Base-by-base conservation (phyloP, 2,113 vertebrate species). In the Silurus asotus region DNA sequence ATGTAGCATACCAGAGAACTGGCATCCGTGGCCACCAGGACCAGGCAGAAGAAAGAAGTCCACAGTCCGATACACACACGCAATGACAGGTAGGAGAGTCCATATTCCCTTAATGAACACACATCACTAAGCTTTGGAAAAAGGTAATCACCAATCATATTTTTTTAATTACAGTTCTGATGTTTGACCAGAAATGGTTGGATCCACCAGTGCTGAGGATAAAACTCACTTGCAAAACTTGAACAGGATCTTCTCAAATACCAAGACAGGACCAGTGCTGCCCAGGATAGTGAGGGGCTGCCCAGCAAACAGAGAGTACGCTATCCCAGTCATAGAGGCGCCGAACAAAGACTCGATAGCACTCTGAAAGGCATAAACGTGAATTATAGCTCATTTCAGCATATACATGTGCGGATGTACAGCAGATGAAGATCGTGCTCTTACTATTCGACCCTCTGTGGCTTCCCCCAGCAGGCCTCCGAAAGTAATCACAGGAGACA, bases 401-500 rank as follows among this genome's bases (percentile, higher is more conserved):
- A 55, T 15, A 58, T 25, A 19, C 9, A 20, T 82, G 53, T 17
- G 48, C 58, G 48, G 2, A 20, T 48, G 13, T 61, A 61, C 2
- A 80, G 56, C 17, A 48, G 5, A 80, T 48, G 19, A 61, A 37
- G 9, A 79, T 10, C 59, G 20, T 28, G 80, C 58, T 94, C 97
- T 95, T 97, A 99, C 98, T 96, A 99, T 98, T 84, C 97, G 96
- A 85, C 97, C 97, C 94, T 99, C 98, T 11, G 98, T 99, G 88
- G 98, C 98, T 93, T 99, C 98, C 91, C 98, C 98, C 90, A 99
- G 94, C 55, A 99, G 96, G 86, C 98, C 98, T 91, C 98, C 98
- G 51, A 99, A 99, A 0, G 98, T 99, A 95, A 99, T 99, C 91
- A 99, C 98, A 56, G 98, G 98, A 82, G 98, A 99, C 98, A 99